Conservation (phyloP, 2,888 invertebrate genomes). For the Epiblema foenella region DNA sequence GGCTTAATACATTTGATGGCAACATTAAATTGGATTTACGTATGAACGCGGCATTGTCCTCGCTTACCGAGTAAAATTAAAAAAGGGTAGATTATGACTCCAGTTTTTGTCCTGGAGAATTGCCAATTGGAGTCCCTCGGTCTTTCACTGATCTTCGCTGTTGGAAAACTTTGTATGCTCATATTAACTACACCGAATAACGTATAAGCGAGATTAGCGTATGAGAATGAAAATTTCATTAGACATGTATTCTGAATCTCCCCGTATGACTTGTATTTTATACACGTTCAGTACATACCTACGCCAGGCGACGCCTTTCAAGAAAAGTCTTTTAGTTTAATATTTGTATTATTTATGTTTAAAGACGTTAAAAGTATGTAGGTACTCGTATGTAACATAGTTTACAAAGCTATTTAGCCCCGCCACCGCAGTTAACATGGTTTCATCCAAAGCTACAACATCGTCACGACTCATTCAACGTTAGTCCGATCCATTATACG, state of each 20-base stretch:
- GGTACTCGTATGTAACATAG: too few species aligned
- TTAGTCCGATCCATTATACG: not conserved
- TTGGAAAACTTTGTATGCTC: conserved; percentile 28
- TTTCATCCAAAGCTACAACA: not conserved
- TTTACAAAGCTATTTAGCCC: too few species aligned
- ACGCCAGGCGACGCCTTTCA: too few species aligned
- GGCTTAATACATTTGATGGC: conserved; percentile 46
- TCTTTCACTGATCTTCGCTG: conserved; percentile 22
- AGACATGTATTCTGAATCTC: not conserved
- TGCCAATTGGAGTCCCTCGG: conserved; percentile 41
- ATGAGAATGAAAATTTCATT: not conserved
- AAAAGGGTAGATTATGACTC: conserved; percentile 41
- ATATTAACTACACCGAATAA: conserved; percentile 13
- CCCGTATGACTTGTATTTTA: too few species aligned
- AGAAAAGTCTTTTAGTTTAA: too few species aligned
- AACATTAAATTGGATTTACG: conserved; percentile 48
- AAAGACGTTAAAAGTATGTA: too few species aligned
- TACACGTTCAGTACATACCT: too few species aligned
- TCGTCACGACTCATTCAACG: conserved; percentile 1
- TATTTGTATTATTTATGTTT: too few species aligned
- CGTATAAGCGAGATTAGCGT: not conserved
- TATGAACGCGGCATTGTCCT: conserved; percentile 43
- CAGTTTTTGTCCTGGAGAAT: conserved; percentile 44
- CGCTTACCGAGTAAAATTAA: conserved; percentile 35
- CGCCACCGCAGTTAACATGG: not conserved